These are phyloP conservation scores for Ephestia elutella DNA, from an alignment of 1,140 invertebrate species.

Conservation along the genomic window DNA sequence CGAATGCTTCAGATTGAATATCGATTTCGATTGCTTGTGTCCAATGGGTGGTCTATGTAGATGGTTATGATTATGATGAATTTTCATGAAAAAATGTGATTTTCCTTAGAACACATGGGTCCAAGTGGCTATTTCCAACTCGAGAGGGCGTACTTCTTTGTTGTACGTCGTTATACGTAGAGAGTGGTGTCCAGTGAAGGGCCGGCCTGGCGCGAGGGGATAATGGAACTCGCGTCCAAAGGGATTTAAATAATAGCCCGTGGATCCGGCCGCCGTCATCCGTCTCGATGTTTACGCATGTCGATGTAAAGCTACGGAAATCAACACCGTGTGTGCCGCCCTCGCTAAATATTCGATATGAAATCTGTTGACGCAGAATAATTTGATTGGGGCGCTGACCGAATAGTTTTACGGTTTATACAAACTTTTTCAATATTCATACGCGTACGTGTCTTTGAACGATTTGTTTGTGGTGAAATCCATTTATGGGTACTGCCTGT, in stretches of 20 bases:
- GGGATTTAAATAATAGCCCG: slow-evolving; percentile 33
- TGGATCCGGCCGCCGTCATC: slow-evolving; percentile 10
- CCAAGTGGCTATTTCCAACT: slow-evolving; percentile 16
- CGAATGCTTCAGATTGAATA: background rate
- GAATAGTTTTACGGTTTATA: background rate
- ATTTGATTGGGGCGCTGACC: background rate
- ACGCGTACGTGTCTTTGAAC: background rate
- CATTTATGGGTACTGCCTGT: too few species aligned
- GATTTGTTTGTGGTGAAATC: background rate
- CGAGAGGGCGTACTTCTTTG: slow-evolving; percentile 21
- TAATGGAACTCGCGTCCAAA: slow-evolving; percentile 31
- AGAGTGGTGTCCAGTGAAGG: slow-evolving; percentile 24
- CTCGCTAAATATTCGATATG: background rate
- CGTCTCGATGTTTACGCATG: slow-evolving; percentile 12
- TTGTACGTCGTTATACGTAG: slow-evolving; percentile 15
- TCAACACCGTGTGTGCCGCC: background rate
- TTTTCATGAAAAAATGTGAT: too few species aligned
- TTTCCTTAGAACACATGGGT: background rate
- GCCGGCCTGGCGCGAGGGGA: slow-evolving; percentile 20
- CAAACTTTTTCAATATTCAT: background rate
- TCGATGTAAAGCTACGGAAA: slow-evolving; percentile 3
- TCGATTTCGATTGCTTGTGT: background rate
- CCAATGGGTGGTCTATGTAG: background rate
- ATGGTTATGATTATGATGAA: too few species aligned
- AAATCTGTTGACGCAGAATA: slow-evolving; percentile 4